Conservation (phyloP, 2,888 invertebrate genomes). For the Teinopalpus imperialis region DNA sequence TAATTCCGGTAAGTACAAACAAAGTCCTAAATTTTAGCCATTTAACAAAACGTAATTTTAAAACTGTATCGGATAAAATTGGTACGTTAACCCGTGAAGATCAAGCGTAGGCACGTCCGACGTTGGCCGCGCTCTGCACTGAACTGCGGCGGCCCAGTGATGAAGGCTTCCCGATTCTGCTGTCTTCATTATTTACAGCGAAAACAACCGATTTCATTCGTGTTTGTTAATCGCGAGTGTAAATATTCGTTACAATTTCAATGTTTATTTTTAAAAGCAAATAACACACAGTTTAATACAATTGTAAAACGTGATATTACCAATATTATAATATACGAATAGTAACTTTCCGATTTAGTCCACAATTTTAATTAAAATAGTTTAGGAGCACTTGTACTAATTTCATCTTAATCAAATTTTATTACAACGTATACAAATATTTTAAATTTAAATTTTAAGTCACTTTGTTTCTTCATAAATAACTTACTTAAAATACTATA, state of each 20-base stretch:
- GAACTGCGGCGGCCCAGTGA: constrained; percentile 54
- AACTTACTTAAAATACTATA: too few species aligned
- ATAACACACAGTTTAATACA: too few species aligned
- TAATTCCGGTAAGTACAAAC: neutral
- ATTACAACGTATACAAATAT: too few species aligned
- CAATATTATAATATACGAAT: too few species aligned
- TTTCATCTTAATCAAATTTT: too few species aligned
- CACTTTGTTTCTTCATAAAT: too few species aligned
- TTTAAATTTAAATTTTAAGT: too few species aligned
- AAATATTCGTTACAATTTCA: neutral
- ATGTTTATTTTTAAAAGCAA: too few species aligned
- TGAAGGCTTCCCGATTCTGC: constrained; percentile 53
- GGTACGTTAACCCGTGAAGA: constrained; percentile 36
- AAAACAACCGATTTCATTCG: constrained; percentile 19
- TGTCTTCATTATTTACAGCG: constrained; percentile 32
- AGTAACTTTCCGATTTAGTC: too few species aligned
- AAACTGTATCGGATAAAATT: constrained; percentile 31
- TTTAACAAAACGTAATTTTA: constrained; percentile 5
- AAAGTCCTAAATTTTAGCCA: neutral
- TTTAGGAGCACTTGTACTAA: too few species aligned
- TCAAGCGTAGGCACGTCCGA: constrained; percentile 45
- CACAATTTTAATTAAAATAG: too few species aligned
- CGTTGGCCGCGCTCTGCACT: constrained; percentile 59
- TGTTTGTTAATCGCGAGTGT: neutral
- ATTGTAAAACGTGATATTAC: too few species aligned